Evolutionary conservation across 2,888 invertebrate genomes (phyloP).

Genomic region (Adela reaumurella): DNA sequence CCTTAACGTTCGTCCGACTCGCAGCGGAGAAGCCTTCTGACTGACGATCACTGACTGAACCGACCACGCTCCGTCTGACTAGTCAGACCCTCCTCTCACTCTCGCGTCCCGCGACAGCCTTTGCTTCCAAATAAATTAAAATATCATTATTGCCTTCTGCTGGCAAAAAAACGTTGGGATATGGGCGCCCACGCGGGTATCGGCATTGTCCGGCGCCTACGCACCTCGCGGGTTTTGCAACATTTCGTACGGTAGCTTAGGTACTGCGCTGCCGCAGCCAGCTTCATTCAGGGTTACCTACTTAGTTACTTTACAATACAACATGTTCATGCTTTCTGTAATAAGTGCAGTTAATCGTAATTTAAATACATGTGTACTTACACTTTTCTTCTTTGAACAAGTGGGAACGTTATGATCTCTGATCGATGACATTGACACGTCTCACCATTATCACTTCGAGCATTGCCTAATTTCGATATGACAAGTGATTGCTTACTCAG

Average conservation of each 20-base stretch:
- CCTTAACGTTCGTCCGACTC: slow-evolving; percentile 26
- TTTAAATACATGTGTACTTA: no score
- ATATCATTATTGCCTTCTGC: slow-evolving; percentile 42
- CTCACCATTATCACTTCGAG: no score
- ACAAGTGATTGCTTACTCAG: no score
- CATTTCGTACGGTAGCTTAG: background rate
- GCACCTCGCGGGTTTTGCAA: slow-evolving; percentile 26
- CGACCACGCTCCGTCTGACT: no score
- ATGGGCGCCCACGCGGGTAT: slow-evolving; percentile 35
- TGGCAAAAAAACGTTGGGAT: slow-evolving; percentile 37
- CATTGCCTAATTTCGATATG: no score
- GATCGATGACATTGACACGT: no score
- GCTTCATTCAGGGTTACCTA: background rate
- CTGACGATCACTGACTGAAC: slow-evolving; percentile 3
- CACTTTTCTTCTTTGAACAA: no score
- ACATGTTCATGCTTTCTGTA: no score
- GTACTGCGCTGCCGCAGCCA: background rate
- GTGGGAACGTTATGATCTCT: no score
- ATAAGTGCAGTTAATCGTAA: no score
- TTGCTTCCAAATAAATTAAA: slow-evolving; percentile 36
- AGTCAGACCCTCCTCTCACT: background rate
- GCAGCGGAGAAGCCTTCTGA: slow-evolving; percentile 38
- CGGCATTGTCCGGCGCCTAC: slow-evolving; percentile 3
- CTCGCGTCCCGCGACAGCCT: slow-evolving; percentile 17
- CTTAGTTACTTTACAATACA: background rate